Base-by-base conservation (phyloP, 2,888 invertebrate genomes). In the Branchellion lobata region DNA sequence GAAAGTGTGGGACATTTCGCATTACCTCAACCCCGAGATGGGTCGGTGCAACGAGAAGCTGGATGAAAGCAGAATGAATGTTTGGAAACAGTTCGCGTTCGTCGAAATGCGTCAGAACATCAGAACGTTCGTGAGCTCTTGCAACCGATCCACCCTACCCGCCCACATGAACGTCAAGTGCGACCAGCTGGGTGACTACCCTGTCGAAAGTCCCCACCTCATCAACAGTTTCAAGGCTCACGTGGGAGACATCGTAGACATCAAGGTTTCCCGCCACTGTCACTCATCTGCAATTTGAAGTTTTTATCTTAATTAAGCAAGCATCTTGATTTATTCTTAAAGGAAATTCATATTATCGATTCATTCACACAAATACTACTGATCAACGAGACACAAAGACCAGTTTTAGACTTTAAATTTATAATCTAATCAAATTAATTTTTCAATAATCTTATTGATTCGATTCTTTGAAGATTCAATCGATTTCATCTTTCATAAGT, bases 201-300 rank as follows among this genome's bases (percentile, higher is more conserved):
- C 40, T 0, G 65, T 34, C 33, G 29, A 78, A 29, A 11, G 40
- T n/a, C 86, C 86, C 0, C 81, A 82, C 18, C 83, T 86, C 27
- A 83, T 87, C 47, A 87, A 85, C 82, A 84, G 85, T 18, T 91
- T 91, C 86, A 82, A 84, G 84, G 94, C 90, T 0, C 94, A 94
- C 85, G 87, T 91, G 76, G 90, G 90, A 86, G 90, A 92, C 78
- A 88, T 94, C 84, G 91, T 91, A 83, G 89, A 90, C 79, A 86
- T 94, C 77, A 90, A 91, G 34, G 92, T 91, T n/a, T n/a, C n/a
- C n/a, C n/a, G 85, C 11, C 51, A 31, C 14, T 68, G 18, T 14
- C 72, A 72, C 24, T 29, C 33, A 14, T 72, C 34, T 29, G 24
- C 29, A 14, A 8, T 33, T 29, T 29, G 14, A 18, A 29, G 18